These are phyloP conservation scores for Hippocampus comes DNA, from an alignment of 2,113 vertebrate species.

Conservation along the genomic window DNA sequence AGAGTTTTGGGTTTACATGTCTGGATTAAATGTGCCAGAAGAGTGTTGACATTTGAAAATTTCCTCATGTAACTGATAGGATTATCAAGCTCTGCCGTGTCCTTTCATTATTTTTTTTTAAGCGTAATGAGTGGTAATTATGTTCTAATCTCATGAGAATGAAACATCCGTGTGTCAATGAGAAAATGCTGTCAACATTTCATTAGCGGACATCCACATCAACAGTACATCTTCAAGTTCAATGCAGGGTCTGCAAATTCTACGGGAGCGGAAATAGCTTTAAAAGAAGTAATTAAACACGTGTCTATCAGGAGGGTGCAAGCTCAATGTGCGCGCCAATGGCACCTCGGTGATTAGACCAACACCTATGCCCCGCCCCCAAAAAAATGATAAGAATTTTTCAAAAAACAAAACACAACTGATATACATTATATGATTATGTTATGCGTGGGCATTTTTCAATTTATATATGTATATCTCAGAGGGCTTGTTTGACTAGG, in stretches of 20 bases:
- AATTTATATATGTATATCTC: too few relatives aligned
- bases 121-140: conserved; percentile 19
- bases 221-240: background rate
- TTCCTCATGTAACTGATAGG: conserved; percentile 22
- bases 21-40: conserved; percentile 34
- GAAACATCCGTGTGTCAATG: background rate
- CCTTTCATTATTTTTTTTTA: conserved; percentile 7
- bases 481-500: background rate
- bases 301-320: background rate
- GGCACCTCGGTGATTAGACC: too few relatives aligned
- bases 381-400: too few relatives aligned
- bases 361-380: too few relatives aligned
- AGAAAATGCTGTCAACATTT: conserved; percentile 4
- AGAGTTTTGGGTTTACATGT: conserved; percentile 39
- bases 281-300: background rate
- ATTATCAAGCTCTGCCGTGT: conserved; percentile 15
- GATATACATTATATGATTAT: too few relatives aligned
- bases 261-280: too few relatives aligned
- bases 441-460: too few relatives aligned
- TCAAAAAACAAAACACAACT: too few relatives aligned
- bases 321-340: background rate
- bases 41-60: conserved; percentile 10
- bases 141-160: conserved; percentile 19
- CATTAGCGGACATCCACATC: background rate
- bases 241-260: background rate